Percentiles rank a stretch among this genome's conserved stretches.
phyloP scores from a whole-genome alignment of 2,888 invertebrate genomes.

The Lasioglossum figueresi region DNA sequence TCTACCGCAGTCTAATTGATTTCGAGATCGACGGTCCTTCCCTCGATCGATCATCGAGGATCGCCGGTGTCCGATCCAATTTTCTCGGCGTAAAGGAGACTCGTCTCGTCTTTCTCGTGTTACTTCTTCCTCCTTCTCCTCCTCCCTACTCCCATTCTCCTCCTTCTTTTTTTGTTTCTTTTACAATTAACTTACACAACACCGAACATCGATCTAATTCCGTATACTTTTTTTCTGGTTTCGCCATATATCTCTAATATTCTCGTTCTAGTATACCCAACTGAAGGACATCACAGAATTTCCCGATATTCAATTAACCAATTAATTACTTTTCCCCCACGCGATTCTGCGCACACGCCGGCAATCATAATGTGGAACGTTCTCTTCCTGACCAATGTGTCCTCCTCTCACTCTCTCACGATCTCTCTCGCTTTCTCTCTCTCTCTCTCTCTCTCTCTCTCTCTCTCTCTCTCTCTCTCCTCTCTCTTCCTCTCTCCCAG shows the following conservation, averaged over 20 bases:
- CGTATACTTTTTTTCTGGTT: slow-evolving; percentile 80
- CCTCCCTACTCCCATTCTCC: background rate
- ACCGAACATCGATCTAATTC: slow-evolving; percentile 81
- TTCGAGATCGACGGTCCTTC: slow-evolving; percentile 72
- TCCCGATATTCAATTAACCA: slow-evolving; percentile 80
- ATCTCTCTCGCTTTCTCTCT: too few relatives aligned
- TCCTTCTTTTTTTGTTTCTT: slow-evolving; percentile 1
- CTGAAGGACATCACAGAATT: slow-evolving; percentile 84
- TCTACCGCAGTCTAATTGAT: slow-evolving; percentile 32
- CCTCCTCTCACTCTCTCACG: too few relatives aligned
- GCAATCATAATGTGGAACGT: slow-evolving; percentile 77
- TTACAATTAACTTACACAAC: slow-evolving; percentile 76
- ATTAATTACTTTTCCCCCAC: slow-evolving; percentile 67
- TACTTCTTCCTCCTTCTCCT: slow-evolving; percentile 2
- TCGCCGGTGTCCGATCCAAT: slow-evolving; percentile 50
- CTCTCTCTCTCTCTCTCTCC: slow-evolving; percentile 31
- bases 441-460: too few relatives aligned
- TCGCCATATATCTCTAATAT: slow-evolving; percentile 74
- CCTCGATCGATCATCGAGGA: slow-evolving; percentile 50
- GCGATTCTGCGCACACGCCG: slow-evolving; percentile 63
- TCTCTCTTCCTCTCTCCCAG: slow-evolving; percentile 22
- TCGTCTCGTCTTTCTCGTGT: slow-evolving; percentile 48
- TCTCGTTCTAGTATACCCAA: slow-evolving; percentile 77
- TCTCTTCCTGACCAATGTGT: background rate
- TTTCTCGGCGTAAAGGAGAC: slow-evolving; percentile 58